Percentiles rank a stretch among this genome's conserved stretches.
phyloP scores from a whole-genome alignment of 2,113 vertebrate genomes.

The Orientallactaga bullata region DNA sequence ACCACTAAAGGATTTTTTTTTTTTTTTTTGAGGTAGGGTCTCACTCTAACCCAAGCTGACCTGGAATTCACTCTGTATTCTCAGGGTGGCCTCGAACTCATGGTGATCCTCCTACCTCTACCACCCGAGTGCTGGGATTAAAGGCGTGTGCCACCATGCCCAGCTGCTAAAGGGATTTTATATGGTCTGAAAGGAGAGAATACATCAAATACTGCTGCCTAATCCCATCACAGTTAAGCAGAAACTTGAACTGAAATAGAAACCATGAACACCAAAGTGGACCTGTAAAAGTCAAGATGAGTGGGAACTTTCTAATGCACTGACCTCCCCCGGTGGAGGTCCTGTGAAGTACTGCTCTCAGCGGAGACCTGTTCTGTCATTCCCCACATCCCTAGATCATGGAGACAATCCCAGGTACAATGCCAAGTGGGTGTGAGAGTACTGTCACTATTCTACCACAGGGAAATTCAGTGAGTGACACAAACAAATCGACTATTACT shows the following conservation, averaged over 20 bases:
- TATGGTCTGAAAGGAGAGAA: neutral
- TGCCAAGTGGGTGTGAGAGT: fast-evolving
- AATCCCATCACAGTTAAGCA: neutral
- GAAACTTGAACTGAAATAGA: neutral
- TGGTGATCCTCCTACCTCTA: too few relatives aligned
- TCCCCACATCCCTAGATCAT: neutral
- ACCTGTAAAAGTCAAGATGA: neutral
- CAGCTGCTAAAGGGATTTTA: neutral
- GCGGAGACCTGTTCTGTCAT: neutral
- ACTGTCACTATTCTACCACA: fast-evolving
- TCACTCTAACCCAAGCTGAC: too few relatives aligned
- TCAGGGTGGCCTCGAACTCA: too few relatives aligned
- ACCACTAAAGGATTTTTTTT: neutral
- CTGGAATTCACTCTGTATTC: too few relatives aligned
- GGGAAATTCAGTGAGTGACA: neutral
- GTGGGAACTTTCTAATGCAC: neutral
- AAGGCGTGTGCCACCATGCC: too few relatives aligned
- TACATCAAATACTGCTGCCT: neutral
- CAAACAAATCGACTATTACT: neutral
- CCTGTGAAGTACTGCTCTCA: neutral
- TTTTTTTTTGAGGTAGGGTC: too few relatives aligned
- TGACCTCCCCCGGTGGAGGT: neutral
- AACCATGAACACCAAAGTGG: neutral
- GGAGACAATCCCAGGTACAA: neutral
- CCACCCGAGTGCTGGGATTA: too few relatives aligned